phyloP scores from a whole-genome alignment of 2,113 vertebrate genomes.

The Ahaetulla prasina region DNA sequence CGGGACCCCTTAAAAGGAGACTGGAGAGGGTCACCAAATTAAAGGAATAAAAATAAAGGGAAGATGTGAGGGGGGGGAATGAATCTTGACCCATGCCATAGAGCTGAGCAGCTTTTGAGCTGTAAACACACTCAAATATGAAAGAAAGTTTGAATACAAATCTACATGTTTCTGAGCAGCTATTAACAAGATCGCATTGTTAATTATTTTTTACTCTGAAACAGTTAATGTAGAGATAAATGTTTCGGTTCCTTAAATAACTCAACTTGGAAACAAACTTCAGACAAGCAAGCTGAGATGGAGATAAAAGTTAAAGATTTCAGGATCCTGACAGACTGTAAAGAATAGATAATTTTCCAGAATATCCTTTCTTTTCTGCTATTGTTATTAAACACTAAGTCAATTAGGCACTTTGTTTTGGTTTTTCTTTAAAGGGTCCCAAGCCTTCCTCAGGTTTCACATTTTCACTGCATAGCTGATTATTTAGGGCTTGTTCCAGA shows the following conservation, averaged over 20 bases:
- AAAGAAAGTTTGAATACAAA: background rate
- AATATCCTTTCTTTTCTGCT: conserved; percentile 48
- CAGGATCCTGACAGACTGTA: background rate
- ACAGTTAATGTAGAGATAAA: background rate
- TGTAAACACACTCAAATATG: background rate
- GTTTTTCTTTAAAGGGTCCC: conserved; percentile 12
- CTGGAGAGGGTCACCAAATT: background rate
- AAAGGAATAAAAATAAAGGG: background rate
- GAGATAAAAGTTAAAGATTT: background rate
- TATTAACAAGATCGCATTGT: background rate
- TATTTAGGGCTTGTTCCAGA: conserved; percentile 70
- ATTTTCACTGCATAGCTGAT: conserved; percentile 65
- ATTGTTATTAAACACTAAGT: conserved; percentile 44
- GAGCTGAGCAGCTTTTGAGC: background rate
- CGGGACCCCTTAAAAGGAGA: background rate
- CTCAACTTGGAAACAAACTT: background rate
- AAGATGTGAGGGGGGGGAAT: no score
- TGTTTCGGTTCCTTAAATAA: background rate
- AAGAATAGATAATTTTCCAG: conserved; percentile 31
- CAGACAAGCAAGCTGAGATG: background rate
- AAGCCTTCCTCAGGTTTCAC: conserved; percentile 54
- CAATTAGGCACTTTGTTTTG: conserved; percentile 11
- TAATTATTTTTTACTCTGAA: background rate
- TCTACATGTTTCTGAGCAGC: background rate
- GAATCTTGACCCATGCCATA: background rate